These are phyloP conservation scores for Smutsia gigantea DNA, from an alignment of 2,797 vertebrate genomes.

Conservation along the genomic window DNA sequence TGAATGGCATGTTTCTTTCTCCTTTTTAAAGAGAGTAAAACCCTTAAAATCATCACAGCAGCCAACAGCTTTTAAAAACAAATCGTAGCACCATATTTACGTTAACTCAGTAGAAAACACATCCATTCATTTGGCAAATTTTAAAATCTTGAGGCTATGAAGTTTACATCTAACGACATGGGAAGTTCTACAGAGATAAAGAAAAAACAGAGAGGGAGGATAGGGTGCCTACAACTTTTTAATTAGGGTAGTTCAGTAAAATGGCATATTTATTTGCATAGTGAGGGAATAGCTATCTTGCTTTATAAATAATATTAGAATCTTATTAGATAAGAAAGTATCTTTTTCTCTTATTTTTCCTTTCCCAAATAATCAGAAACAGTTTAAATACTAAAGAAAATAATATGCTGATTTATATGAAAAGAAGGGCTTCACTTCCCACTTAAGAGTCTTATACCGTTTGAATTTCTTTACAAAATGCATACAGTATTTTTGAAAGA, in stretches of 20 bases:
- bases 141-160: background rate
- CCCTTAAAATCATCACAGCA: background rate
- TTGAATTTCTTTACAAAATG: background rate
- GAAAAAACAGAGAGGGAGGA: background rate
- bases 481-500: background rate
- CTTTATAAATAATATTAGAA: constrained; percentile 13
- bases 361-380: constrained; percentile 3
- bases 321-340: background rate
- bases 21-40: constrained; percentile 85
- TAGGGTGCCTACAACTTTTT: background rate
- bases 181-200: background rate
- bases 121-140: constrained; percentile 24
- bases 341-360: background rate
- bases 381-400: background rate
- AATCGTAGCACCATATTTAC: background rate
- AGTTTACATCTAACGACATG: background rate
- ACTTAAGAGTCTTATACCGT: background rate
- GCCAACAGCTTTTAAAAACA: constrained; percentile 18
- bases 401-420: background rate
- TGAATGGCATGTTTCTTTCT: constrained; percentile 99
- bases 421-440: background rate
- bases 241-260: background rate
- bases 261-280: constrained; percentile 1
- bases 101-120: background rate
- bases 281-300: background rate